phyloP scores from a whole-genome alignment of 2,113 vertebrate species.

The Speoplatyrhinus poulsoni region DNA sequence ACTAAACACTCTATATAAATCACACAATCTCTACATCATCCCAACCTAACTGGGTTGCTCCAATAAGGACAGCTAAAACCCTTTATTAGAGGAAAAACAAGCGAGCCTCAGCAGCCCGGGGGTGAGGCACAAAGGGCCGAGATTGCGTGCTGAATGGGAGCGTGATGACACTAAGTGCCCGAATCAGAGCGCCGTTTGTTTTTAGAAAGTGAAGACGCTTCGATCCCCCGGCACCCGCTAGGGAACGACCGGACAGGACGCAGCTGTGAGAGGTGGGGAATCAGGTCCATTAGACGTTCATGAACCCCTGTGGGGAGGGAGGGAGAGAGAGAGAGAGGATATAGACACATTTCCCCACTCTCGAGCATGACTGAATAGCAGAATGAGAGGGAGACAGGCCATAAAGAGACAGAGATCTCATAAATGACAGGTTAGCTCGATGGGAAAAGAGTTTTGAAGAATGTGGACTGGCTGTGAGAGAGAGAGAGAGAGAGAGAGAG shows the following conservation, averaged over 20 bases:
- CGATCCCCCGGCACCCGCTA: too few species aligned
- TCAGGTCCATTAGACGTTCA: background rate
- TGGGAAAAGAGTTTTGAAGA: background rate
- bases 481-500: background rate
- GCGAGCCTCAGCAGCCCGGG: constrained; percentile 21
- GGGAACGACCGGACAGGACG: too few species aligned
- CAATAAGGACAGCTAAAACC: constrained; percentile 3
- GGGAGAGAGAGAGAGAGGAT: background rate
- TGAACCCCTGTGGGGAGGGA: background rate
- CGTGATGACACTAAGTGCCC: constrained; percentile 10
- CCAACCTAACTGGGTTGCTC: constrained; percentile 29
- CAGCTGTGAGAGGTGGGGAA: too few species aligned
- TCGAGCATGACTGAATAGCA: constrained; percentile 21
- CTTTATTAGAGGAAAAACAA: background rate
- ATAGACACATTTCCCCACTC: constrained; percentile 8
- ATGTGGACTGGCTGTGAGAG: background rate
- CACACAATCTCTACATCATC: constrained; percentile 52
- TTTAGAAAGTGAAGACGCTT: too few species aligned
- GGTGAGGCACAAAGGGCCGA: constrained; percentile 19
- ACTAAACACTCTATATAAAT: constrained; percentile 52
- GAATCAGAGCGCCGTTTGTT: too few species aligned
- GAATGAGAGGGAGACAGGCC: constrained; percentile 10
- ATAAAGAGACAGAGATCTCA: background rate
- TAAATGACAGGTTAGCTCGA: background rate
- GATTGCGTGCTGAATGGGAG: constrained; percentile 41